phyloP scores from a whole-genome alignment of 2,797 vertebrate species.

The Danio tinwini region DNA sequence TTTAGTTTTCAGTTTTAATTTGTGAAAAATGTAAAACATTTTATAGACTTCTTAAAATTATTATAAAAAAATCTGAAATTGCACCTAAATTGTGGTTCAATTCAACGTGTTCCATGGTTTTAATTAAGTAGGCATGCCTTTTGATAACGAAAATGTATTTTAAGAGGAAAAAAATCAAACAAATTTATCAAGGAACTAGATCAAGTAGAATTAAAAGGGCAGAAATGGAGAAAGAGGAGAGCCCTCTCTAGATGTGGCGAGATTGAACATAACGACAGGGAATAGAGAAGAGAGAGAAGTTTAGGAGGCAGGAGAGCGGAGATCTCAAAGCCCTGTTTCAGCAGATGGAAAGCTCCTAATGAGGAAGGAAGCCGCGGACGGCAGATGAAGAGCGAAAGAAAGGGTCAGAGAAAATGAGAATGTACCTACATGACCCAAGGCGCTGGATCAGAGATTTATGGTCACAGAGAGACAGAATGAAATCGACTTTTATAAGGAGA shows the following conservation, averaged over 20 bases:
- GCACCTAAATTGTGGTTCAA: too few species aligned
- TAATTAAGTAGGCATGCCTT: too few species aligned
- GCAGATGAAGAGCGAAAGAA: constrained; percentile 59
- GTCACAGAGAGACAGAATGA: constrained; percentile 42
- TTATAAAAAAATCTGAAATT: too few species aligned
- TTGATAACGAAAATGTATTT: too few species aligned
- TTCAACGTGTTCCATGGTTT: too few species aligned
- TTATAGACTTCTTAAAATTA: too few species aligned
- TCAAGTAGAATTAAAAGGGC: constrained; percentile 52
- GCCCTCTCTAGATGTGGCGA: neutral
- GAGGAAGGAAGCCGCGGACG: constrained; percentile 60
- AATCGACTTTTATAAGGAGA: constrained; percentile 47
- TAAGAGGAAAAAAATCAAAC: too few species aligned
- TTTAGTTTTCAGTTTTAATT: too few species aligned
- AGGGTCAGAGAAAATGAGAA: constrained; percentile 50
- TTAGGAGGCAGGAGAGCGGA: constrained; percentile 20
- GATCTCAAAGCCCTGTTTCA: constrained; percentile 62
- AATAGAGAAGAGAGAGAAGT: constrained; percentile 34
- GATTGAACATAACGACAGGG: constrained; percentile 29
- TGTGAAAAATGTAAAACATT: too few species aligned
- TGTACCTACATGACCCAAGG: constrained; percentile 54
- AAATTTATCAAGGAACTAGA: too few species aligned
- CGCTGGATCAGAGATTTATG: constrained; percentile 57
- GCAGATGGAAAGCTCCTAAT: constrained; percentile 69
- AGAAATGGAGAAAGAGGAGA: constrained; percentile 28